Evolutionary conservation across 2,113 vertebrate genomes (phyloP), one percentile per base, ranked within the genome.

Genomic region (Herpailurus yagouaroundi): DNA sequence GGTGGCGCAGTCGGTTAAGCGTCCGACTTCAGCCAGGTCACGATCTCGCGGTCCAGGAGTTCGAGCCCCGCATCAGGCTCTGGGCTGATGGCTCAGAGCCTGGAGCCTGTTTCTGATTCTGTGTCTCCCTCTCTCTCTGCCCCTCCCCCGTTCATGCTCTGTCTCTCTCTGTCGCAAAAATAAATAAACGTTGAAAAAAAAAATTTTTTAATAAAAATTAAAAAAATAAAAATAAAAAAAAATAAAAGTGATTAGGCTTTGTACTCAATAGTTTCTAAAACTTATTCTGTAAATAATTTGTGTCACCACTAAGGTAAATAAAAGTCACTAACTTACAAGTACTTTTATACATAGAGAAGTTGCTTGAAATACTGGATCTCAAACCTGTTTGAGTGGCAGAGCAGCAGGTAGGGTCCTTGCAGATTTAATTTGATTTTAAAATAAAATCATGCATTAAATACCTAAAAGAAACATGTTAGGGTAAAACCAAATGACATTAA

Each of bases 381-480:
- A 92, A 74, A 94, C 36, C 68, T 88, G 33, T 66, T 92, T 13
- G 55, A 57, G 77, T 96, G 77, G 41, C 41, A 88, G 29, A 92
- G 38, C 50, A 91, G 31, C 1, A 4, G 13, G 7, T 89, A 5
- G 15, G 31, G 48, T 85, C 45, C 38, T 95, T 90, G 25, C 38
- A 85, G 29, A 63, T 87, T 83, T 93, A 91, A 69, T 71, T 76
- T 7, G 10, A 31, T 94, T 95, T 85, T 48, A 50, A 93, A 90
- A 82, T 93, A 66, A 92, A 95, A 68, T 18, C 95, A 19, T 91
- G n/a, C 19, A 83, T 52, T 96, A 36, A 92, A 45, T 86, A 86
- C 33, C 14, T 83, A 38, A 91, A 92, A 50, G 23, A 91, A 89
- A 63, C 13, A 57, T 60, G 9, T 79, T 87, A 71, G 41, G 48